A percentile compares a stretch with the other conserved stretches of the same genome.
phyloP scores from a whole-genome alignment of 1,140 invertebrate species.

The Pseudoatta argentina region DNA sequence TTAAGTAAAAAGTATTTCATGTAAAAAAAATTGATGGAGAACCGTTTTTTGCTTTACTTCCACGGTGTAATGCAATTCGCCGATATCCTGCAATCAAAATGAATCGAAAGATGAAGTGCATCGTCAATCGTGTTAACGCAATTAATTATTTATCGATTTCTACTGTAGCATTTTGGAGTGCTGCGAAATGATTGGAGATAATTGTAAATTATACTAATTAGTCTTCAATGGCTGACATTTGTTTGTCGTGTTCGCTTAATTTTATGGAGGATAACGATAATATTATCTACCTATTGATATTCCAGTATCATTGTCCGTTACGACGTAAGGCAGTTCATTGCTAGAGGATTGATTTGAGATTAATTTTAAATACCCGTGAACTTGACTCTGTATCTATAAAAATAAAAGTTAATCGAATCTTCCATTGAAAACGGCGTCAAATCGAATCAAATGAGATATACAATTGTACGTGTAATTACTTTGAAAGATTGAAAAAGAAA shows the following conservation, averaged over 20 bases:
- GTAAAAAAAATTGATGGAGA: background rate
- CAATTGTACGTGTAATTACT: background rate
- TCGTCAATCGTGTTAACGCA: background rate
- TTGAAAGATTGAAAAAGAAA: background rate
- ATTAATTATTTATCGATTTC: background rate
- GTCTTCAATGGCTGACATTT: background rate
- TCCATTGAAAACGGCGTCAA: background rate
- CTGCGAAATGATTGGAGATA: background rate
- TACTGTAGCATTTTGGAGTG: background rate
- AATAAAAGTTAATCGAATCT: slow-evolving; percentile 4
- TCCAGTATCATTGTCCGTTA: background rate
- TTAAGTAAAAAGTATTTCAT: background rate
- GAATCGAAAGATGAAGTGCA: background rate
- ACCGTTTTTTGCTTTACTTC: background rate
- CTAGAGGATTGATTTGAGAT: slow-evolving; percentile 28
- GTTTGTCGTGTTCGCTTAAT: background rate
- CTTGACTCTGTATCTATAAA: background rate
- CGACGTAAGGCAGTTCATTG: background rate
- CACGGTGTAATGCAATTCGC: background rate
- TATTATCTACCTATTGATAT: too few relatives aligned
- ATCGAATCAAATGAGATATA: background rate
- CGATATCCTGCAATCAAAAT: background rate
- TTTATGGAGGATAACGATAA: background rate
- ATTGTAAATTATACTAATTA: background rate
- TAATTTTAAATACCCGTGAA: slow-evolving; percentile 26